phyloP scores from a whole-genome alignment of 2,113 vertebrate genomes.

The Donacobius atricapilla region DNA sequence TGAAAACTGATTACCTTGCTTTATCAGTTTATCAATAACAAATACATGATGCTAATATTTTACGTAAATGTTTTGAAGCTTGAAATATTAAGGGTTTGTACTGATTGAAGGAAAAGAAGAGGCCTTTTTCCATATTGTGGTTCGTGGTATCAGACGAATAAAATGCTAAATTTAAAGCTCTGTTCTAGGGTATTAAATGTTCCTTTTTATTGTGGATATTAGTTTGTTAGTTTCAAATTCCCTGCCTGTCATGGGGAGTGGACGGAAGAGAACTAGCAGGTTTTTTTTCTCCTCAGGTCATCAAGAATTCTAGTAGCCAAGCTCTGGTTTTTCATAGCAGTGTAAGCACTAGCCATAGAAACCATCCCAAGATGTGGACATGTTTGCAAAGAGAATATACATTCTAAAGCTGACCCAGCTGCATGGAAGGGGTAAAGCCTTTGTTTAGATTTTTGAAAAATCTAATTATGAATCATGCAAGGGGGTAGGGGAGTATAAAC shows the following conservation, averaged over 20 bases:
- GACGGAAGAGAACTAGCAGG: neutral
- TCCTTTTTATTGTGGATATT: neutral
- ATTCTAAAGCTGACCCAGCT: conserved; percentile 43
- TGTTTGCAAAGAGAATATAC: neutral
- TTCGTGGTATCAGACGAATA: conserved; percentile 12
- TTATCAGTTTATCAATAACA: conserved; percentile 58
- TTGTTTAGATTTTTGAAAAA: conserved; percentile 27
- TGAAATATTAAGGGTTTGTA: conserved; percentile 30
- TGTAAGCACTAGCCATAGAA: conserved; percentile 23
- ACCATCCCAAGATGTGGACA: neutral
- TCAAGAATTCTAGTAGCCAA: neutral
- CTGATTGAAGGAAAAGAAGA: conserved; percentile 42
- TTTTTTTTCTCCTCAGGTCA: neutral
- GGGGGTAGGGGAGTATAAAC: neutral
- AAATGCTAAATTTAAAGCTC: conserved; percentile 22
- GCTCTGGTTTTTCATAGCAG: neutral
- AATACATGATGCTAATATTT: conserved; percentile 64
- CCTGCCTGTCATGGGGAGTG: neutral
- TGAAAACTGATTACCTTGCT: conserved; percentile 59
- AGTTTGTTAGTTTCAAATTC: neutral
- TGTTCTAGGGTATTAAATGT: neutral
- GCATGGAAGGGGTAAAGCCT: neutral
- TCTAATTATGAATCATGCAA: neutral
- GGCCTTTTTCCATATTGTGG: neutral
- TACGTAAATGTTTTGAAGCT: conserved; percentile 57